Percentiles rank a stretch among this genome's conserved stretches.
Conservation (phyloP, 1,140 invertebrate species). For the Prorops nasuta region DNA sequence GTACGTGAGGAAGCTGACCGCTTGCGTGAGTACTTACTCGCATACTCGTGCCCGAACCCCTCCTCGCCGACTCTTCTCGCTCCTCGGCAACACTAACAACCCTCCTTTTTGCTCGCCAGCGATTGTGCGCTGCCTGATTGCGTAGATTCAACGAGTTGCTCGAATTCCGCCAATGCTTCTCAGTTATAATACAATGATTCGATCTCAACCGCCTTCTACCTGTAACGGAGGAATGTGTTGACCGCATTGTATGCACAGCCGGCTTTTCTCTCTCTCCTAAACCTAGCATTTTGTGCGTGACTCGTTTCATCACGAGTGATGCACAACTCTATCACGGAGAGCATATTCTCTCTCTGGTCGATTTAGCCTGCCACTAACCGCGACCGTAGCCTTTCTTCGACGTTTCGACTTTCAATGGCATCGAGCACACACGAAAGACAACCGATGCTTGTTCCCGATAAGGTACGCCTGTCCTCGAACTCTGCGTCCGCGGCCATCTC, state of each 20-base stretch:
- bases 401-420: background rate
- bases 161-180: no score
- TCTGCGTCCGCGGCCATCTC: background rate
- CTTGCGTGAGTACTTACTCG: conserved; percentile 27
- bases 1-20: conserved; percentile 9
- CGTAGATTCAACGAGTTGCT: background rate
- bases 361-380: background rate
- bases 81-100: background rate
- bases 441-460: background rate
- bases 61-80: background rate
- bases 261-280: no score
- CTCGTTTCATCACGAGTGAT: background rate
- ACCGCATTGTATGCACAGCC: no score
- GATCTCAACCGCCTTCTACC: no score
- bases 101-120: background rate
- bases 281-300: no score
- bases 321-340: background rate
- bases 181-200: no score
- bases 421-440: background rate
- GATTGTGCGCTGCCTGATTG: background rate
- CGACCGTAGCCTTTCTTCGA: background rate
- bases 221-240: no score
- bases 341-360: background rate
- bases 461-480: background rate
- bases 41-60: conserved; percentile 7